Evolutionary conservation across 2,888 invertebrate genomes (phyloP).

Genomic region (Eumacrocentrus americanus): DNA sequence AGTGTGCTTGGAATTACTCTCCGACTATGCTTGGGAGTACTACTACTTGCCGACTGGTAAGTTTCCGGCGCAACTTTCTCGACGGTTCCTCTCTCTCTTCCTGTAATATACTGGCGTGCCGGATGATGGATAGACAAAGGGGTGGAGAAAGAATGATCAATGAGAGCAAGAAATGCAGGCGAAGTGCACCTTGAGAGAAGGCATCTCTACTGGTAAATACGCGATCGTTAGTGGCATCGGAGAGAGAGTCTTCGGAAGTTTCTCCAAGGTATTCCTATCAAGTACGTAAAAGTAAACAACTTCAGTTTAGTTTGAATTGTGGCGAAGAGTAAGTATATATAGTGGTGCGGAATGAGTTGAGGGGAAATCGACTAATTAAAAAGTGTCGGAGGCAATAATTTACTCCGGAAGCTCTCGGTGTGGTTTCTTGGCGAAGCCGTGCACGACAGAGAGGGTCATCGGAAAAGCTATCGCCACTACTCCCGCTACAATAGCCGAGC

Average conservation of each 20-base stretch:
- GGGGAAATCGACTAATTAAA: neutral
- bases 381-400: neutral
- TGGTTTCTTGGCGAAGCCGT: too few relatives aligned
- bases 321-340: neutral
- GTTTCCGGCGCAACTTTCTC: neutral
- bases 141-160: neutral
- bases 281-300: neutral
- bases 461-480: slow-evolving; percentile 4
- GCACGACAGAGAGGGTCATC: neutral
- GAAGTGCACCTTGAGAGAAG: too few relatives aligned
- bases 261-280: too few relatives aligned
- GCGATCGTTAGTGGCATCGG: too few relatives aligned
- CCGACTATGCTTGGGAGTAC: neutral
- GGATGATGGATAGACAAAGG: neutral
- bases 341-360: too few relatives aligned
- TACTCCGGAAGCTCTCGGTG: neutral
- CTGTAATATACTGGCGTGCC: neutral
- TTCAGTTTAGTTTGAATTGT: neutral
- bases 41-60: neutral
- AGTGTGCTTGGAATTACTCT: neutral
- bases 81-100: neutral
- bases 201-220: too few relatives aligned
- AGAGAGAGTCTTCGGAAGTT: too few relatives aligned
- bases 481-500: slow-evolving; percentile 40
- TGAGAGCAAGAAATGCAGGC: neutral